Conservation (phyloP, 64 coral and sea anemone species). For the Montipora sp. region DNA sequence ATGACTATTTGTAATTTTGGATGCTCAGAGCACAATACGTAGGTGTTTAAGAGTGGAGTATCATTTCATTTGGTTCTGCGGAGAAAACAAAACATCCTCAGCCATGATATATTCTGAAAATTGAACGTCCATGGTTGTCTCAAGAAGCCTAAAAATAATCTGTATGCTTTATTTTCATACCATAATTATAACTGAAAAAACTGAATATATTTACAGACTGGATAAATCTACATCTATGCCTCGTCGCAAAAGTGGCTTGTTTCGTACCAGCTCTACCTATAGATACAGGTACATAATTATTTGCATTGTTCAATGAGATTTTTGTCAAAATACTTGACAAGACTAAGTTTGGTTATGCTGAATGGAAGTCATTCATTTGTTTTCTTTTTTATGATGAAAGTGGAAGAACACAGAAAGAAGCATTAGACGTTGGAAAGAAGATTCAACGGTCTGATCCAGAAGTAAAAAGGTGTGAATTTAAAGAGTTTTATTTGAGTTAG, state of each 20-base stretch:
- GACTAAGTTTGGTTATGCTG: not conserved
- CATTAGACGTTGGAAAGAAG: slow-evolving; percentile 78
- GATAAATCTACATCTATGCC: slow-evolving; percentile 46
- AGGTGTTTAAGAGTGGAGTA: too few relatives aligned
- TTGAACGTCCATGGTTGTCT: too few relatives aligned
- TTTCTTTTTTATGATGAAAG: slow-evolving; percentile 15
- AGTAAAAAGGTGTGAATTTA: slow-evolving; percentile 62
- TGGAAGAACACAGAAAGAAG: slow-evolving; percentile 86
- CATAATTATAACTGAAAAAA: not conserved
- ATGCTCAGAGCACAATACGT: too few relatives aligned
- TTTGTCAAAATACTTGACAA: not conserved
- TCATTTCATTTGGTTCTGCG: too few relatives aligned
- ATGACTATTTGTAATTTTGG: too few relatives aligned
- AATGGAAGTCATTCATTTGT: not conserved
- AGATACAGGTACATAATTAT: slow-evolving; percentile 72
- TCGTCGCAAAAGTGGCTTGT: slow-evolving; percentile 72
- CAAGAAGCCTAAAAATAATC: too few relatives aligned
- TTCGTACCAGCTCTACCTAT: slow-evolving; percentile 80
- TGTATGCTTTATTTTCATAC: too few relatives aligned
- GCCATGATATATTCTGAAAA: too few relatives aligned
- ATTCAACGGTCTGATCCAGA: slow-evolving; percentile 56
- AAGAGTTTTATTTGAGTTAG: too few relatives aligned
- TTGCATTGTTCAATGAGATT: too few relatives aligned
- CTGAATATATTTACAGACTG: slow-evolving; percentile 30
- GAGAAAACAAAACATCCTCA: too few relatives aligned